phyloP scores from a whole-genome alignment of 2,888 invertebrate species.

The Dasypogon diadema region DNA sequence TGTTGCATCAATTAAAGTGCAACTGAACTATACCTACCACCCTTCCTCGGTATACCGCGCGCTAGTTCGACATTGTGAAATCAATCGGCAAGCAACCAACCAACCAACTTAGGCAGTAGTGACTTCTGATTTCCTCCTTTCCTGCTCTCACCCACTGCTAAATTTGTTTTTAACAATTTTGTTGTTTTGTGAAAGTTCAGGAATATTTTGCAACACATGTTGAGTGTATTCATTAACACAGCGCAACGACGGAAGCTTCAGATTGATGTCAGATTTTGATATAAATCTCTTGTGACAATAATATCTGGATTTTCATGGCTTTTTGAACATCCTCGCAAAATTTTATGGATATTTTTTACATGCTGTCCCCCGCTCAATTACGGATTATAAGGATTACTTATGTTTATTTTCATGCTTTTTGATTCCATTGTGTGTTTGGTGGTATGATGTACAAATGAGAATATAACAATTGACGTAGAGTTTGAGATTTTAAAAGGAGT shows the following conservation, averaged over 20 bases:
- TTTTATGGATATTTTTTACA: slow-evolving; percentile 24
- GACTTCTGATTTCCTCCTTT: slow-evolving; percentile 40
- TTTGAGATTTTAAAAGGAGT: background rate
- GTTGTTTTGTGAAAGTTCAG: slow-evolving; percentile 44
- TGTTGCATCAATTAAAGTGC: slow-evolving; percentile 1
- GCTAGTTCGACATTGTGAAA: slow-evolving; percentile 43
- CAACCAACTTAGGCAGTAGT: slow-evolving; percentile 27
- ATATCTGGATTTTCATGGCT: slow-evolving; percentile 1
- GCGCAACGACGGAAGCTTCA: slow-evolving; percentile 28
- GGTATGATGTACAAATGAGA: slow-evolving; percentile 13
- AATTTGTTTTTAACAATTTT: slow-evolving; percentile 26
- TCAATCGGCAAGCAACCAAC: slow-evolving; percentile 14
- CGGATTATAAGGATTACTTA: slow-evolving; percentile 30
- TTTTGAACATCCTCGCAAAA: slow-evolving; percentile 16
- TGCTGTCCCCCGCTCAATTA: background rate
- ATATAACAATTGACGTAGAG: background rate
- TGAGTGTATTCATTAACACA: slow-evolving; percentile 33
- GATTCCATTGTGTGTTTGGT: background rate
- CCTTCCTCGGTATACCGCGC: slow-evolving; percentile 14
- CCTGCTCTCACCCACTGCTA: slow-evolving; percentile 23
- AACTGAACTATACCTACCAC: background rate
- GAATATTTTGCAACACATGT: slow-evolving; percentile 40
- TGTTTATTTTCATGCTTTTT: slow-evolving; percentile 14
- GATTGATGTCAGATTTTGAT: slow-evolving; percentile 14
- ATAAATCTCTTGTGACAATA: slow-evolving; percentile 32